Evolutionary conservation across 2,113 vertebrate genomes (phyloP).

Genomic region (Sylvietta virens): DNA sequence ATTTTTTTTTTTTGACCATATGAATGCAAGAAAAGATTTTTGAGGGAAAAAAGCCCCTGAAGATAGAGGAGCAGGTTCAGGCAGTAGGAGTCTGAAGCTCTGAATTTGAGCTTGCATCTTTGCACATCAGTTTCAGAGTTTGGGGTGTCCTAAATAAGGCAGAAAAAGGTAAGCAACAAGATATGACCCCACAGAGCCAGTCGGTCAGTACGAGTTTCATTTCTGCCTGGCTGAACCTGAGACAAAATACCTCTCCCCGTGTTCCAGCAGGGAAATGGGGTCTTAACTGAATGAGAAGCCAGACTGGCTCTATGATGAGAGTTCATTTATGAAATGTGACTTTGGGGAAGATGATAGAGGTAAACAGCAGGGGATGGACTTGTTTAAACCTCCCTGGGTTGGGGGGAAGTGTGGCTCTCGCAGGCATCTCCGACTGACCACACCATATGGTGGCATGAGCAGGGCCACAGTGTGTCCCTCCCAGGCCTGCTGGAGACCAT

Average conservation of each 20-base stretch:
- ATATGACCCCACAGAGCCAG: background rate
- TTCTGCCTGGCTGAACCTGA: background rate
- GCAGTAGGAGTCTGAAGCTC: background rate
- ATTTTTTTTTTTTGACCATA: background rate
- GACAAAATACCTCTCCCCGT: background rate
- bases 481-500: background rate
- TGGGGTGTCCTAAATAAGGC: background rate
- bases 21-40: rapidly evolving
- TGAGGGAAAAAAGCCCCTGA: rapidly evolving
- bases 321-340: background rate
- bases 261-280: background rate
- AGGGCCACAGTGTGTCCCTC: rapidly evolving
- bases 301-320: background rate
- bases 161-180: background rate
- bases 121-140: background rate
- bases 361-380: background rate
- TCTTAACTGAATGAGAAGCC: background rate
- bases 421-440: background rate
- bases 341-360: background rate
- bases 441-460: background rate
- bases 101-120: background rate
- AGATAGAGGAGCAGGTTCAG: background rate
- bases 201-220: rapidly evolving
- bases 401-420: background rate
- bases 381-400: background rate